A percentile compares a stretch with the other conserved stretches of the same genome.
Evolutionary conservation across 1,140 invertebrate species (phyloP).

Genomic region (Nylanderia fulva): DNA sequence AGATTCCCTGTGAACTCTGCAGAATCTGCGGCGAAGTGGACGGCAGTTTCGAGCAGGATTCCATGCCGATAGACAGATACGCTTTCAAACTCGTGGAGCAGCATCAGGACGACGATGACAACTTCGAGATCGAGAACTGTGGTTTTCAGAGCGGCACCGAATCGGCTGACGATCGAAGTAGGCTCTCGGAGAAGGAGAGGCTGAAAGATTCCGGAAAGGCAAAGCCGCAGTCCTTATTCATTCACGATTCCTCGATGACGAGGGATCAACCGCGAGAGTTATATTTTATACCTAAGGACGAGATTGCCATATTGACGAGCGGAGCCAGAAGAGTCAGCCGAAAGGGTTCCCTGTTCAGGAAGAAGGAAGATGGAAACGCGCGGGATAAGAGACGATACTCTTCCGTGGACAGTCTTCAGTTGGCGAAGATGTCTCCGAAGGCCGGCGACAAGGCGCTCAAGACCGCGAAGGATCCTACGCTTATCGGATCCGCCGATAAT

Average conservation of each 20-base stretch:
- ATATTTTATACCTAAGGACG: slow-evolving; percentile 77
- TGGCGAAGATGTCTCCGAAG: slow-evolving; percentile 72
- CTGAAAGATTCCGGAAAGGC: background rate
- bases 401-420: slow-evolving; percentile 82
- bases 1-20: slow-evolving; percentile 79
- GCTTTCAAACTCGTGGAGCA: slow-evolving; percentile 42
- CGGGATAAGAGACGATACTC: slow-evolving; percentile 81
- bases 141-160: slow-evolving; percentile 57
- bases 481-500: slow-evolving; percentile 83
- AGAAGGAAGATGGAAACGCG: slow-evolving; percentile 49
- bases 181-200: slow-evolving; percentile 10
- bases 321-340: slow-evolving; percentile 72
- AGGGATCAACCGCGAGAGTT: slow-evolving; percentile 48
- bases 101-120: slow-evolving; percentile 75
- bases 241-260: slow-evolving; percentile 1
- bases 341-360: slow-evolving; percentile 78
- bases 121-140: slow-evolving; percentile 77
- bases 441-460: slow-evolving; percentile 73
- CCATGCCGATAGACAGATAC: slow-evolving; percentile 30
- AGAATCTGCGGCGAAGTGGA: slow-evolving; percentile 83
- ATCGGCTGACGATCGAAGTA: slow-evolving; percentile 46
- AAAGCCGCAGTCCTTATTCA: slow-evolving; percentile 30
- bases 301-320: slow-evolving; percentile 74
- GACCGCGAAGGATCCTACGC: slow-evolving; percentile 69
- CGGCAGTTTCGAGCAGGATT: slow-evolving; percentile 58